Base-by-base conservation (phyloP, 2,797 vertebrate species). In the Mormyrus hasselquistii region DNA sequence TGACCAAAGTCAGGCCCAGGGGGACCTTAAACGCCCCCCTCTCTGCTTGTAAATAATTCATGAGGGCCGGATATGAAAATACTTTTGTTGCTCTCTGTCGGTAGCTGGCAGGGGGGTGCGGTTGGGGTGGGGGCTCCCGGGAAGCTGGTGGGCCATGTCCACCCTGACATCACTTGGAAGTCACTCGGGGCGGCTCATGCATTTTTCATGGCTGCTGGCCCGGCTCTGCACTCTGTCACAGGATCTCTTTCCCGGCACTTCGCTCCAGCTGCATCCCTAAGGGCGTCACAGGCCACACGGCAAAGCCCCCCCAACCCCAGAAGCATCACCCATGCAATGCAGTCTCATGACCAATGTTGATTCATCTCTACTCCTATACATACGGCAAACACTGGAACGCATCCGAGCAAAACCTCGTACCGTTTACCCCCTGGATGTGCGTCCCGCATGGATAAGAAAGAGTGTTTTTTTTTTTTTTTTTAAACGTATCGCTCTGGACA, bases 21-120 rank as follows among this genome's bases (percentile, higher is more conserved):
- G 52, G 49, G 69, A 88, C 88, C 12, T 19, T 44, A 82, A 88
- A 88, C 52, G 73, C 73, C 12, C 8, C 73, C n/a, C 8, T n/a
- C 14, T n/a, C 8, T 14, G 44, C 49, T 52, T 52, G 73, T 88
- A 76, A 88, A 88, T 88, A 79, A 88, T 88, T 88, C 73, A 88
- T 79, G 47, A 73, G 7, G 69, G 29, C 50, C 29, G 25, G 65
- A 88, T 82, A 79, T 55, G 50, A 88, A 82, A n/a, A 79, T 55
- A 79, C 34, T 82, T 57, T 44, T 29, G 76, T 47, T 82, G 44
- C 25, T 29, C 41, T 88, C 10, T 41, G 65, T 41, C 69, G 49
- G 49, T 88, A 41, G 16, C 44, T 52, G 82, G 44, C 82, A 29
- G 47, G 8, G 9, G 49, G 47, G 47, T 84, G 82, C 7, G 41